Percentiles rank a stretch among this genome's conserved stretches.
These are phyloP conservation scores for Brachyopa scutellaris DNA, from an alignment of 2,888 invertebrate genomes.

Conservation along the genomic window DNA sequence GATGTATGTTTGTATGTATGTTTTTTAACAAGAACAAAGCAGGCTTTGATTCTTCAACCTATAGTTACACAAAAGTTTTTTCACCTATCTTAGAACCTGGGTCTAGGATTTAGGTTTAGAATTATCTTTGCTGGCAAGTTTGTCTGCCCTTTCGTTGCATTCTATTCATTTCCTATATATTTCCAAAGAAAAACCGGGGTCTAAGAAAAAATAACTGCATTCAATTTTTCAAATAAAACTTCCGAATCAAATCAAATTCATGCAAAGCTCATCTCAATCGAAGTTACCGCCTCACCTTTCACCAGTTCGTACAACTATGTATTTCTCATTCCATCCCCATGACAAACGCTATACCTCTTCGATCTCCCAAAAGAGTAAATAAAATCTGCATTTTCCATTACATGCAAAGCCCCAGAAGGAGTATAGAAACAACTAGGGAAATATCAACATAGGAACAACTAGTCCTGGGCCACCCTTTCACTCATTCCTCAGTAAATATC, in stretches of 20 bases:
- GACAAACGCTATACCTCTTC: not conserved
- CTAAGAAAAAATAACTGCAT: too few relatives aligned
- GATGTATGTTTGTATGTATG: too few relatives aligned
- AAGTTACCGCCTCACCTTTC: not conserved
- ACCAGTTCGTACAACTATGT: not conserved
- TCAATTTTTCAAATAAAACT: too few relatives aligned
- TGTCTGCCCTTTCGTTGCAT: too few relatives aligned
- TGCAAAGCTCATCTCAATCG: conserved; percentile 23
- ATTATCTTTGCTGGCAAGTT: too few relatives aligned
- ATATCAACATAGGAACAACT: conserved; percentile 41
- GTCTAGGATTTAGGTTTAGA: too few relatives aligned
- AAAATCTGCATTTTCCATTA: conserved; percentile 61
- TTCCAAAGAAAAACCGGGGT: too few relatives aligned
- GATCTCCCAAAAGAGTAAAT: conserved; percentile 26
- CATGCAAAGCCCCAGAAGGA: conserved; percentile 33
- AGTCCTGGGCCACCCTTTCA: conserved; percentile 23
- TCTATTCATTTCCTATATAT: too few relatives aligned
- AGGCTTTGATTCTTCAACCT: too few relatives aligned
- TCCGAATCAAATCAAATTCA: conserved; percentile 51
- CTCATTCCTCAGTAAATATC: conserved; percentile 65
- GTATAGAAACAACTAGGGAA: conserved; percentile 39
- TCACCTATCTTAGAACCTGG: too few relatives aligned
- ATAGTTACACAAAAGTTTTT: too few relatives aligned
- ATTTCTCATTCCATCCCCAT: not conserved
- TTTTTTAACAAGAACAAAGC: too few relatives aligned